Conservation (phyloP, 1,140 invertebrate species). For the Trichoplusia ni region DNA sequence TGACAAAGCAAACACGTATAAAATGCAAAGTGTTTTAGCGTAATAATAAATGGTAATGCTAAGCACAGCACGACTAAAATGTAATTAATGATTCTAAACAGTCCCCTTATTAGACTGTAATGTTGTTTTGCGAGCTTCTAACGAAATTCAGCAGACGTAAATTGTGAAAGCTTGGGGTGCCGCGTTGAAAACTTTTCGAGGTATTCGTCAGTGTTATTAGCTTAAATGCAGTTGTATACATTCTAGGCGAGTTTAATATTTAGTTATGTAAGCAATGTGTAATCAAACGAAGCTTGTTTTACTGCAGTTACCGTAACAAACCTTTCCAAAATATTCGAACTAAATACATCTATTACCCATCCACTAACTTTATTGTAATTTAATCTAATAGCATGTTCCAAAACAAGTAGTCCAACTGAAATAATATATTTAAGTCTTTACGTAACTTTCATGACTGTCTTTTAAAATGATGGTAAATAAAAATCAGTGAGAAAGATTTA, state of each 20-base stretch:
- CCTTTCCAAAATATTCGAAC: too few species aligned
- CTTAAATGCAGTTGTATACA: too few species aligned
- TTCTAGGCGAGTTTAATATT: too few species aligned
- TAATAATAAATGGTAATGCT: slow-evolving; percentile 57
- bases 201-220: not conserved
- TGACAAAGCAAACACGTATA: slow-evolving; percentile 40
- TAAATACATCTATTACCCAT: too few species aligned
- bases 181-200: slow-evolving; percentile 5
- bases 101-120: slow-evolving; percentile 57
- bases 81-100: slow-evolving; percentile 66
- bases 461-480: slow-evolving; percentile 12
- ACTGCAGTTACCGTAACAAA: too few species aligned
- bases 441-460: too few species aligned
- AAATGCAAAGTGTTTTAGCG: slow-evolving; percentile 35
- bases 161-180: slow-evolving; percentile 10
- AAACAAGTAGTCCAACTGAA: too few species aligned
- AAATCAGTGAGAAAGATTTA: not conserved
- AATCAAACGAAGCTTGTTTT: too few species aligned
- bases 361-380: too few species aligned
- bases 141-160: slow-evolving; percentile 50
- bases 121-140: slow-evolving; percentile 52
- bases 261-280: too few species aligned
- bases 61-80: slow-evolving; percentile 46
- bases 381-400: too few species aligned
- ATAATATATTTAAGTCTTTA: too few species aligned